These are phyloP conservation scores for Chionoecetes opilio DNA, from an alignment of 1,140 invertebrate species.

Conservation along the genomic window DNA sequence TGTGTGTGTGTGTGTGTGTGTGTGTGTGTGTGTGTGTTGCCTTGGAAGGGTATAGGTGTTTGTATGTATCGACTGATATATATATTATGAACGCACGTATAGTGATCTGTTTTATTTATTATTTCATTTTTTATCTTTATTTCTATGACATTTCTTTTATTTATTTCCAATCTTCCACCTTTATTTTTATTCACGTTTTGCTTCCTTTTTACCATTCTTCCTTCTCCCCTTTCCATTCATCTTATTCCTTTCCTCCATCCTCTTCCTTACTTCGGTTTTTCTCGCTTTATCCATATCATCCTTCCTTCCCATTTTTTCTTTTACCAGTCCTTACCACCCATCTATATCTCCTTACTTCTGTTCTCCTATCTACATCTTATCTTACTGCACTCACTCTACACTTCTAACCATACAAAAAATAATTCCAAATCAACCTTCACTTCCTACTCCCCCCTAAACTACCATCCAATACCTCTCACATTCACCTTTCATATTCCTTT, in stretches of 20 bases:
- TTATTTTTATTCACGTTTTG: neutral
- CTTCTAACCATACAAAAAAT: too few relatives aligned
- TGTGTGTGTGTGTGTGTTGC: neutral
- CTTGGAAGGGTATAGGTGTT: neutral
- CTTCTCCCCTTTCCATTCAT: neutral
- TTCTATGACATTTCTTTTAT: neutral
- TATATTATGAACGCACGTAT: too few relatives aligned
- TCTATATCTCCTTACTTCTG: neutral
- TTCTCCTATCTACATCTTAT: neutral
- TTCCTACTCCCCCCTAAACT: too few relatives aligned
- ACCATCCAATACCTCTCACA: too few relatives aligned
- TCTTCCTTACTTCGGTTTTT: neutral
- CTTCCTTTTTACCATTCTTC: neutral
- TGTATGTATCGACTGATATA: neutral
- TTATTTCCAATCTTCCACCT: neutral
- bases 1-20: slow-evolving; percentile 8
- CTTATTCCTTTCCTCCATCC: neutral
- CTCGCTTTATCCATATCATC: neutral
- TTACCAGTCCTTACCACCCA: neutral
- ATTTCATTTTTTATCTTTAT: neutral
- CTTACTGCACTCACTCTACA: neutral
- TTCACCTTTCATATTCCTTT: too few relatives aligned
- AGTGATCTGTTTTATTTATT: too few relatives aligned
- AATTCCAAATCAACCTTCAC: too few relatives aligned
- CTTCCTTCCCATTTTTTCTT: neutral